phyloP scores from a whole-genome alignment of 2,888 invertebrate genomes.

The Tachina fera region DNA sequence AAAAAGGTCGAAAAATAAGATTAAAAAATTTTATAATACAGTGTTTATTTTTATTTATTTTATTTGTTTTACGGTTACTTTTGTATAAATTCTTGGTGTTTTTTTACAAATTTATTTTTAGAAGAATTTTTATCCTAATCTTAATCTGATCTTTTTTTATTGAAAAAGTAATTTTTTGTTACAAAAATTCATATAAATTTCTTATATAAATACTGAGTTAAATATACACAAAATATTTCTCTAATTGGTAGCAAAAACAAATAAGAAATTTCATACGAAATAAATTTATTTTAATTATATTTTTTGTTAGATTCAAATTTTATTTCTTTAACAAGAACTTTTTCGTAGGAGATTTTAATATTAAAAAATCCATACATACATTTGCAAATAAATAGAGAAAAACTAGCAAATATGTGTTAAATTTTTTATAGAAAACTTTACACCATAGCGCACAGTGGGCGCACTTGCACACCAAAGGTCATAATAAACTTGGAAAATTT shows the following conservation, averaged over 20 bases:
- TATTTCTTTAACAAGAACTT: not conserved
- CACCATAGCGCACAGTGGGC: not conserved
- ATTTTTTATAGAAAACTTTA: not conserved
- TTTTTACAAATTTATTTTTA: too few relatives aligned
- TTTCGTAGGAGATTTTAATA: not conserved
- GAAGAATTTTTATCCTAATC: too few relatives aligned
- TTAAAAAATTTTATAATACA: too few relatives aligned
- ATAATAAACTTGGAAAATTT: too few relatives aligned
- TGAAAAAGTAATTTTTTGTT: not conserved
- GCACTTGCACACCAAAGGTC: too few relatives aligned
- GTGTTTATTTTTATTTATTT: too few relatives aligned
- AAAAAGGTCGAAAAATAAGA: too few relatives aligned
- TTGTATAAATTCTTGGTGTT: too few relatives aligned
- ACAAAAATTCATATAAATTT: not conserved
- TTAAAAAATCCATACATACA: not conserved
- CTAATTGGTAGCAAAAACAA: not conserved
- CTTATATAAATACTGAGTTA: not conserved
- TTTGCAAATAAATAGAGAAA: not conserved
- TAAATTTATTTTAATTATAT: slow-evolving; percentile 8
- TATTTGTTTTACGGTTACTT: too few relatives aligned
- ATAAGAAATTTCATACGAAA: slow-evolving; percentile 7
- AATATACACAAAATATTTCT: not conserved
- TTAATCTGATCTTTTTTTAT: too few relatives aligned
- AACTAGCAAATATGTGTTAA: too few relatives aligned
- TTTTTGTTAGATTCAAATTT: not conserved